A percentile compares a stretch with the other conserved stretches of the same genome.
These are phyloP conservation scores for Cheilosia soror DNA, from an alignment of 2,888 invertebrate genomes.

Conservation along the genomic window DNA sequence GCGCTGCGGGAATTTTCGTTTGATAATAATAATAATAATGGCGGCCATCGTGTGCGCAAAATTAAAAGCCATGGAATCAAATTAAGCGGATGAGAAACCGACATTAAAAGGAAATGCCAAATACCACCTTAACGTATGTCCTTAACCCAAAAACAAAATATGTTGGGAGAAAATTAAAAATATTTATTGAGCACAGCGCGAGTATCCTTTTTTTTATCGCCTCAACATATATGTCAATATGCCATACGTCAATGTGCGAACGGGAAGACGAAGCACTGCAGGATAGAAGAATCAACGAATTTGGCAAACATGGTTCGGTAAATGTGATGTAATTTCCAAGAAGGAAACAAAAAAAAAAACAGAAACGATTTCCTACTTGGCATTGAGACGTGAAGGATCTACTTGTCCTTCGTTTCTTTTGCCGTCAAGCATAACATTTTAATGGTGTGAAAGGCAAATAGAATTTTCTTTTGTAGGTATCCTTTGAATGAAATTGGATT, in stretches of 20 bases:
- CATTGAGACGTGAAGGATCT: conserved; percentile 5
- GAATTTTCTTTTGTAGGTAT: conserved; percentile 10
- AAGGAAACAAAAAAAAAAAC: conserved; percentile 19
- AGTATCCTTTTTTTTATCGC: conserved; percentile 14
- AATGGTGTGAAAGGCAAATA: conserved; percentile 48
- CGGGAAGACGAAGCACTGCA: conserved; percentile 1
- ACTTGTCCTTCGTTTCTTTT: conserved; percentile 18
- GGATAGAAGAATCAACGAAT: conserved; percentile 8
- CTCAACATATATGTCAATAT: not conserved
- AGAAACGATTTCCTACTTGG: conserved; percentile 9
- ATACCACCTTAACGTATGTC: conserved; percentile 25
- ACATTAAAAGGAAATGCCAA: conserved; percentile 11
- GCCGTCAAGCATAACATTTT: conserved; percentile 31
- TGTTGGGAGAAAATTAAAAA: conserved; percentile 4
- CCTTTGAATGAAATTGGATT: conserved; percentile 15
- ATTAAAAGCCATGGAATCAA: conserved; percentile 36
- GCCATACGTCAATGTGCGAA: conserved; percentile 7
- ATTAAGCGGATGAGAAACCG: conserved; percentile 37
- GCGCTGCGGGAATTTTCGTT: conserved; percentile 38
- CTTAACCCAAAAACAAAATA: conserved; percentile 44
- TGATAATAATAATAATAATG: conserved; percentile 38
- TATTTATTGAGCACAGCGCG: conserved; percentile 16
- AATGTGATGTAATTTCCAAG: conserved; percentile 41
- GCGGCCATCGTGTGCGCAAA: conserved; percentile 57
- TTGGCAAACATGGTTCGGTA: conserved; percentile 12